Evolutionary conservation across 2,113 vertebrate genomes (phyloP).

Genomic region (Ptychochromis oligacanthus): DNA sequence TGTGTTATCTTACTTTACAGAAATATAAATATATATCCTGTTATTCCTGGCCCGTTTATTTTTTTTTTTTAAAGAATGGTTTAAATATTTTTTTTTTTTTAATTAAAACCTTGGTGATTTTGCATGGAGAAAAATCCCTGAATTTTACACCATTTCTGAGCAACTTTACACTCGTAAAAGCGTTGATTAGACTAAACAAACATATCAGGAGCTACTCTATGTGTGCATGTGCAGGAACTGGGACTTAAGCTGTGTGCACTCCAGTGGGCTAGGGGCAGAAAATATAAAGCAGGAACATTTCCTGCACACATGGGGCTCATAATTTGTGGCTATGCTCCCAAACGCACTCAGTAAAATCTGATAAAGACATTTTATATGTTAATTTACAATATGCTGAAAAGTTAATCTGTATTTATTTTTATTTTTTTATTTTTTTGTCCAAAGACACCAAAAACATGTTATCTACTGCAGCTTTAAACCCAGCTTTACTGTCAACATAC

Average conservation of each 20-base stretch:
- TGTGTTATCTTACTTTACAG: too few relatives aligned
- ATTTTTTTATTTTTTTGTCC: not conserved
- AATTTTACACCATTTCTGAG: not conserved
- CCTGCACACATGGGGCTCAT: not conserved
- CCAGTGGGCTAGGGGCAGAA: not conserved
- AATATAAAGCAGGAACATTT: not conserved
- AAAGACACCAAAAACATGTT: not conserved
- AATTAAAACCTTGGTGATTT: not conserved
- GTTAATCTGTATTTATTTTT: not conserved
- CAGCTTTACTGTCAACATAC: fast-evolving
- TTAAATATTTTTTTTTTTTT: too few relatives aligned
- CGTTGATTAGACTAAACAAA: not conserved
- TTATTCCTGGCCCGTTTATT: too few relatives aligned
- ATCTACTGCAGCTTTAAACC: not conserved
- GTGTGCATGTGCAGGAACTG: not conserved
- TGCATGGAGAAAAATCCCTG: not conserved
- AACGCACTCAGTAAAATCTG: not conserved
- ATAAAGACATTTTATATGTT: not conserved
- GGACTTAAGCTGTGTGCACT: not conserved
- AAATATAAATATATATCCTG: too few relatives aligned
- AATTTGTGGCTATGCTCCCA: not conserved
- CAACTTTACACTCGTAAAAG: not conserved
- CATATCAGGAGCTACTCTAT: not conserved
- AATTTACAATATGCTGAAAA: not conserved
- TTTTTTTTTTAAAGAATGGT: too few relatives aligned